Evolutionary conservation across 2,888 invertebrate genomes (phyloP).

Genomic region (Pegoplata infirma): DNA sequence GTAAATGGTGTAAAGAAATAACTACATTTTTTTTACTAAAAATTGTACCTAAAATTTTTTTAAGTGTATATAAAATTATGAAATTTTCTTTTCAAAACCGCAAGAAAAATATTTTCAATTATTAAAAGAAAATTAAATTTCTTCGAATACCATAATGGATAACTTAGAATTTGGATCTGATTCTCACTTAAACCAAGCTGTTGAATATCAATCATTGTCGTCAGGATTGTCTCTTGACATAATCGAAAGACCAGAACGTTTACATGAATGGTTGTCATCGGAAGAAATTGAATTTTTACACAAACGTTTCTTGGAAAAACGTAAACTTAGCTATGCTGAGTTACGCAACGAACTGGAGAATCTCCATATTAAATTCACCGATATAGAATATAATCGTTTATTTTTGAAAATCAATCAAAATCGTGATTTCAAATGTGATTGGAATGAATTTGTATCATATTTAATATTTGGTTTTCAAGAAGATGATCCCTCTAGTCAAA

Average conservation of each 20-base stretch:
- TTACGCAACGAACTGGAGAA: conserved; percentile 68
- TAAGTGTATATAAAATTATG: too few relatives aligned
- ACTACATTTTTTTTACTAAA: too few relatives aligned
- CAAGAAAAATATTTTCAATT: background rate
- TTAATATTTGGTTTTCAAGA: conserved; percentile 86
- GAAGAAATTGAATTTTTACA: conserved; percentile 71
- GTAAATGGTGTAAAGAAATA: too few relatives aligned
- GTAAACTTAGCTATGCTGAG: conserved; percentile 67
- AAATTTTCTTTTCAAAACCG: background rate
- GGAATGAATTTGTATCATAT: conserved; percentile 90
- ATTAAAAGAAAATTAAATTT: background rate
- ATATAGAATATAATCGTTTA: conserved; percentile 81
- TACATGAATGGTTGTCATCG: conserved; percentile 73
- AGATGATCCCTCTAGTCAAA: conserved; percentile 82
- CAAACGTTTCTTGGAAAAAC: conserved; percentile 65
- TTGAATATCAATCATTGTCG: conserved; percentile 71
- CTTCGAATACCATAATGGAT: conserved; percentile 23
- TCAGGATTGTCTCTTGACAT: conserved; percentile 63
- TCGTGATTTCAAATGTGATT: conserved; percentile 81
- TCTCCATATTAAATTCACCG: conserved; percentile 71
- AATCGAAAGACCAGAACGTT: conserved; percentile 69
- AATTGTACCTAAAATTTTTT: too few relatives aligned
- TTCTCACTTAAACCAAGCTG: conserved; percentile 40
- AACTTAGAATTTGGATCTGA: conserved; percentile 30
- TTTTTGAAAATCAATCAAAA: conserved; percentile 83